These are phyloP conservation scores for Sanderia malayensis DNA, from an alignment of 30 jellyfish, hydroid and myxozoan genomes.

Conservation along the genomic window DNA sequence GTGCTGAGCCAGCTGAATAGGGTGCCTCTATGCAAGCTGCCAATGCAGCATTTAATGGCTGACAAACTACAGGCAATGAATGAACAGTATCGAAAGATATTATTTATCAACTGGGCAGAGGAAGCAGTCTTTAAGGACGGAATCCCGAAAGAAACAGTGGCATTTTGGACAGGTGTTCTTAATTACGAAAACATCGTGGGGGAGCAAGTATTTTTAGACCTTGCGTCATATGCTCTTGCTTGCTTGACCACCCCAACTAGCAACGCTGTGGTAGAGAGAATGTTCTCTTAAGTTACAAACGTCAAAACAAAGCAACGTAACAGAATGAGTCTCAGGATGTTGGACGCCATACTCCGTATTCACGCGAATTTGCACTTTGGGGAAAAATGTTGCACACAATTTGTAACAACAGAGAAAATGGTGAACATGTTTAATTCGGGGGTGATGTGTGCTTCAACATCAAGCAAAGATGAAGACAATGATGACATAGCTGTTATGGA, in stretches of 20 bases:
- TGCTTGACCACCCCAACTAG: conserved; percentile 47
- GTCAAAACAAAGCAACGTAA: not conserved
- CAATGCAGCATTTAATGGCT: conserved; percentile 14
- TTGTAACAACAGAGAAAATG: not conserved
- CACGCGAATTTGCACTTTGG: conserved; percentile 18
- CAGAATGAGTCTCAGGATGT: conserved; percentile 22
- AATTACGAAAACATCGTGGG: conserved; percentile 3
- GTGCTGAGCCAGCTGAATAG: conserved; percentile 18
- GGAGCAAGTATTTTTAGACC: conserved; percentile 20
- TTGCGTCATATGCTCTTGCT: conserved; percentile 41
- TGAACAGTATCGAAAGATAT: conserved; percentile 38
- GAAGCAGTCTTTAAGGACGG: not conserved
- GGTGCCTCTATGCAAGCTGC: conserved; percentile 4
- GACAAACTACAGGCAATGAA: conserved; percentile 11
- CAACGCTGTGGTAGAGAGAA: conserved; percentile 34
- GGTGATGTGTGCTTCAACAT: not conserved
- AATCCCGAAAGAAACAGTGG: conserved; percentile 19
- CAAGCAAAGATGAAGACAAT: no score
- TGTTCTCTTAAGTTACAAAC: conserved; percentile 20
- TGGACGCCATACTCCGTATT: conserved; percentile 15
- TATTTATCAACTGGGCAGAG: conserved; percentile 15
- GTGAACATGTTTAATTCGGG: not conserved
- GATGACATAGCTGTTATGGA: not conserved
- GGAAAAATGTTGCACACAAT: not conserved
- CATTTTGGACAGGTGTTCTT: conserved; percentile 5